phyloP scores from a whole-genome alignment of 2,113 vertebrate genomes.

The Mugil cephalus region DNA sequence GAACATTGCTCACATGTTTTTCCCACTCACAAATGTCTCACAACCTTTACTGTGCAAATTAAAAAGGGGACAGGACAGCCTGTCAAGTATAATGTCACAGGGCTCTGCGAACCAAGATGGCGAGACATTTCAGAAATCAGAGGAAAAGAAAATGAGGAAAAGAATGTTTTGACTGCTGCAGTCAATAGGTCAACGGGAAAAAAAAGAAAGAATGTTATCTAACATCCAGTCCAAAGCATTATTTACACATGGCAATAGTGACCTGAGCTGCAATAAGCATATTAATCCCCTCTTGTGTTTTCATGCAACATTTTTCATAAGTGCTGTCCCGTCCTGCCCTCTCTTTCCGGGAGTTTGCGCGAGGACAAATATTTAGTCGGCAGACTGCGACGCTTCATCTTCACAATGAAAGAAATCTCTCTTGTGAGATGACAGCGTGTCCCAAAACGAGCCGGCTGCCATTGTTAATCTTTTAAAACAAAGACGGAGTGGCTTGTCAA shows the following conservation, averaged over 20 bases:
- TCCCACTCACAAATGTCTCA: background rate
- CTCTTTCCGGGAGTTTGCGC: too few species aligned
- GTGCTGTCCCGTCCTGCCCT: too few species aligned
- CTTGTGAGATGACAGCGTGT: conserved; percentile 31
- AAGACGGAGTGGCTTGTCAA: conserved; percentile 18
- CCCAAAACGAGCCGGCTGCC: background rate
- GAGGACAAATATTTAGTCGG: background rate
- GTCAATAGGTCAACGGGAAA: background rate
- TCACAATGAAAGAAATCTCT: conserved; percentile 17
- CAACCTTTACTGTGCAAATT: background rate
- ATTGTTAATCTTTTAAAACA: conserved; percentile 30
- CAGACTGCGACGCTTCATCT: conserved; percentile 12
- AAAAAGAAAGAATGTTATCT: background rate
- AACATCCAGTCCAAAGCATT: too few species aligned
- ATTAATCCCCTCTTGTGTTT: background rate
- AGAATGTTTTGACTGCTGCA: too few species aligned
- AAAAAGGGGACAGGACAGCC: too few species aligned
- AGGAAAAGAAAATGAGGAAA: background rate
- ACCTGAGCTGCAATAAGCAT: too few species aligned
- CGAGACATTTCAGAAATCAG: background rate
- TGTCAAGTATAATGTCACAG: background rate
- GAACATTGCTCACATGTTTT: background rate
- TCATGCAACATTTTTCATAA: background rate
- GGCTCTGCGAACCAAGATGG: too few species aligned
- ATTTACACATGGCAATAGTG: background rate